Percentiles rank a stretch among this genome's conserved stretches.
Evolutionary conservation across 2,113 vertebrate genomes (phyloP).

Genomic region (Dicrurus megarhynchus): DNA sequence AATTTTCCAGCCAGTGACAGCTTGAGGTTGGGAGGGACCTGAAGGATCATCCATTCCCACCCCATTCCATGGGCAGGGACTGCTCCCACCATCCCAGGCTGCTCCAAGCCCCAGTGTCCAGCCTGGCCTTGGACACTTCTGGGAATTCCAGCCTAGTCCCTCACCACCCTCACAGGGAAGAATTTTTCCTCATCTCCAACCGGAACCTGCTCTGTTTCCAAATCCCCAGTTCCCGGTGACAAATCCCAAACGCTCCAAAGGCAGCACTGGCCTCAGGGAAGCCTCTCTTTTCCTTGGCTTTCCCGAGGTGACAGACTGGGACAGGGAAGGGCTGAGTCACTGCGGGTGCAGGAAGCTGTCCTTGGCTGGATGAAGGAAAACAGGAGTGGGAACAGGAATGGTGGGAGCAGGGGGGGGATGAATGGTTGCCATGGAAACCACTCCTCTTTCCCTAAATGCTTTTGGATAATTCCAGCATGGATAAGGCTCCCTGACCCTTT

Average conservation of each 20-base stretch:
- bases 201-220: too few species aligned
- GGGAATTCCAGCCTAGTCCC: neutral
- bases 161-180: neutral
- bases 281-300: neutral
- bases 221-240: neutral
- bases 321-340: constrained; percentile 9
- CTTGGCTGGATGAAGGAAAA: neutral
- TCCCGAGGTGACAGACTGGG: neutral
- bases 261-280: neutral
- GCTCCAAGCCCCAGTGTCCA: neutral
- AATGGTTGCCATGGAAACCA: neutral
- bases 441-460: neutral
- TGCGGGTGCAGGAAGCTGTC: neutral
- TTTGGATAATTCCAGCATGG: neutral
- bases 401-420: neutral
- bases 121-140: neutral
- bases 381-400: neutral
- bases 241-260: neutral
- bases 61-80: neutral
- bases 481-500: neutral
- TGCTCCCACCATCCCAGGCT: neutral
- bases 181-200: neutral
- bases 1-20: neutral
- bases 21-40: neutral
- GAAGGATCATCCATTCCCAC: neutral